Percentiles rank a stretch among this genome's conserved stretches.
Conservation (phyloP, 2,797 vertebrate species). For the Columba guinea region DNA sequence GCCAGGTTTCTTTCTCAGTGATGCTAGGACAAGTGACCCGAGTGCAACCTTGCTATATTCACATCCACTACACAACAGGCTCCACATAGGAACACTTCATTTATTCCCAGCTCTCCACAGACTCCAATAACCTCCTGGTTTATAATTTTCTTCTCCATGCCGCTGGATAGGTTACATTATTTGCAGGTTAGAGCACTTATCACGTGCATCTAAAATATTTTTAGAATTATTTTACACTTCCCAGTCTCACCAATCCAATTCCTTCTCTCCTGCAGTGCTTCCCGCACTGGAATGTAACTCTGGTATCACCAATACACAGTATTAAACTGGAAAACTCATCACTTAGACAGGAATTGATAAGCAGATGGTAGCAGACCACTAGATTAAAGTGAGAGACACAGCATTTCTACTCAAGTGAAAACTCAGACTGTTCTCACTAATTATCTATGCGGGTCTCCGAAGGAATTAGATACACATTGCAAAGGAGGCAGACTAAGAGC, state of each 20-base stretch:
- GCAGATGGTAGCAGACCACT: constrained; percentile 15
- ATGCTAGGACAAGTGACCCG: not conserved
- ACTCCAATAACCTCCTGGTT: not conserved
- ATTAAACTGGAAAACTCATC: not conserved
- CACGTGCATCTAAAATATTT: not conserved
- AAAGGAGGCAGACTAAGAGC: not conserved
- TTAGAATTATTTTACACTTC: not conserved
- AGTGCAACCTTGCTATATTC: not conserved
- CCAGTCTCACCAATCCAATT: not conserved
- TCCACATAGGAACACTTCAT: not conserved
- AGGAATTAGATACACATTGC: not conserved
- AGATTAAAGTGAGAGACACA: constrained; percentile 24
- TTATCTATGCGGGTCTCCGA: not conserved
- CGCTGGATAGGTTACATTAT: not conserved
- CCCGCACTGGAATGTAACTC: not conserved
- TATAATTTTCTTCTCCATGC: not conserved
- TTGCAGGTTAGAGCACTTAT: not conserved
- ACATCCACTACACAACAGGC: not conserved
- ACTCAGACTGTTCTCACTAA: constrained; percentile 5
- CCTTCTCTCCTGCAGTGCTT: not conserved
- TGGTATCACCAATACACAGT: not conserved
- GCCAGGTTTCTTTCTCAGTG: not conserved
- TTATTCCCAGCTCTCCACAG: not conserved
- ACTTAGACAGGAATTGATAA: not conserved
- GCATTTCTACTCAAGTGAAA: constrained; percentile 6